Conservation (phyloP, 2,797 vertebrate genomes). For the Amblyraja radiata region DNA sequence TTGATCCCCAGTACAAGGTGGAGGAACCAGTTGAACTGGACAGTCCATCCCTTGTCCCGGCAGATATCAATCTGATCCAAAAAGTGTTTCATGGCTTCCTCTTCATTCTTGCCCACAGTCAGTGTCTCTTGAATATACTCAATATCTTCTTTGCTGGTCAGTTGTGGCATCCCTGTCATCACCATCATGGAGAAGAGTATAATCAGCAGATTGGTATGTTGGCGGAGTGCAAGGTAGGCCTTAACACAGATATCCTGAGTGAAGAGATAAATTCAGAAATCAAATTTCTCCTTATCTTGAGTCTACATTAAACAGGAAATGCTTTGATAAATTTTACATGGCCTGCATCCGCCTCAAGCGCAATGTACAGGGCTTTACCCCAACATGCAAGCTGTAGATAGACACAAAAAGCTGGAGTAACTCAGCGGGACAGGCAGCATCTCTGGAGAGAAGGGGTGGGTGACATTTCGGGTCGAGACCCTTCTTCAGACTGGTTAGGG, state of each 20-base stretch:
- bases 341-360: too few species aligned
- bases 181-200: slow-evolving; percentile 99
- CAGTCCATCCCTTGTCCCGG: slow-evolving; percentile 96
- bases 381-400: neutral
- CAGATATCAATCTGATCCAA: slow-evolving; percentile 97
- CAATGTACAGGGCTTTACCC: neutral
- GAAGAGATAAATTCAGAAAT: slow-evolving; percentile 23
- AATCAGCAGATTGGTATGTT: slow-evolving; percentile 94
- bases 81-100: slow-evolving; percentile 87
- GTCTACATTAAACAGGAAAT: neutral
- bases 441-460: too few species aligned
- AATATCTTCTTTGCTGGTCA: slow-evolving; percentile 94
- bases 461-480: too few species aligned
- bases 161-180: slow-evolving; percentile 93
- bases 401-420: too few species aligned
- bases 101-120: slow-evolving; percentile 81
- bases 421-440: too few species aligned
- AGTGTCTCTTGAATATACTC: slow-evolving; percentile 92
- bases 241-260: slow-evolving; percentile 80
- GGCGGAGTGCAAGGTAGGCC: slow-evolving; percentile 88
- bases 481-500: too few species aligned
- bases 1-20: slow-evolving; percentile 96
- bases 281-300: neutral
- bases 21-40: slow-evolving; percentile 97
- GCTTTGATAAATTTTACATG: neutral